Conservation (phyloP, 2,888 invertebrate species). For the Lamellibrachia columna region DNA sequence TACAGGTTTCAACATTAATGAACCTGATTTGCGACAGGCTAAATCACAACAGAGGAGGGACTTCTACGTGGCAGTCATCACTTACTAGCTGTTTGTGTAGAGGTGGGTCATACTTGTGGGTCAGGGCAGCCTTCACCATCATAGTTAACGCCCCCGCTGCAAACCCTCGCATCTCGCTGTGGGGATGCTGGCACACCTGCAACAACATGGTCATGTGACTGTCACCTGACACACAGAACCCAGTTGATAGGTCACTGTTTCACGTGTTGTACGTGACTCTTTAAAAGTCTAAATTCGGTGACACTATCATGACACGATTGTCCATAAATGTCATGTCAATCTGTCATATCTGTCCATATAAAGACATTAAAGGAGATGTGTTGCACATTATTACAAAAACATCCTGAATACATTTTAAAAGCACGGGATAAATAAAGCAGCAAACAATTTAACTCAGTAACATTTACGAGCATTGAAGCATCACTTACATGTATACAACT, state of each 20-base stretch:
- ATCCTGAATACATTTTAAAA: not conserved
- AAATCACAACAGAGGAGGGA: no score
- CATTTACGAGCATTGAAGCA: not conserved
- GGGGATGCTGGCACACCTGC: slow-evolving; percentile 90
- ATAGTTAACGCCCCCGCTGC: slow-evolving; percentile 96
- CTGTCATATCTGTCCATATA: not conserved
- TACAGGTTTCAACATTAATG: no score
- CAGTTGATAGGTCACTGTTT: not conserved
- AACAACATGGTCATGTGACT: slow-evolving; percentile 25
- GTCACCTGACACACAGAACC: not conserved
- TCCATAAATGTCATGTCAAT: not conserved
- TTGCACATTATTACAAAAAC: not conserved
- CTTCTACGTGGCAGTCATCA: not conserved
- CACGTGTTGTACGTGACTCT: not conserved
- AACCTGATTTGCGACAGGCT: no score
- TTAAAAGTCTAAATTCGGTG: not conserved
- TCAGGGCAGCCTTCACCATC: slow-evolving; percentile 89
- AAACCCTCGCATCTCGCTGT: slow-evolving; percentile 84
- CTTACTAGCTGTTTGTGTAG: slow-evolving; percentile 83
- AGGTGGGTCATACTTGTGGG: slow-evolving; percentile 84
- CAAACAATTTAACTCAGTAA: not conserved
- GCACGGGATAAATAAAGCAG: not conserved
- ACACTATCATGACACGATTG: not conserved
- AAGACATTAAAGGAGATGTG: not conserved
- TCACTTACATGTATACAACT: not conserved